Evolutionary conservation across 2,888 invertebrate genomes (phyloP).

Genomic region (Andrena praecox): DNA sequence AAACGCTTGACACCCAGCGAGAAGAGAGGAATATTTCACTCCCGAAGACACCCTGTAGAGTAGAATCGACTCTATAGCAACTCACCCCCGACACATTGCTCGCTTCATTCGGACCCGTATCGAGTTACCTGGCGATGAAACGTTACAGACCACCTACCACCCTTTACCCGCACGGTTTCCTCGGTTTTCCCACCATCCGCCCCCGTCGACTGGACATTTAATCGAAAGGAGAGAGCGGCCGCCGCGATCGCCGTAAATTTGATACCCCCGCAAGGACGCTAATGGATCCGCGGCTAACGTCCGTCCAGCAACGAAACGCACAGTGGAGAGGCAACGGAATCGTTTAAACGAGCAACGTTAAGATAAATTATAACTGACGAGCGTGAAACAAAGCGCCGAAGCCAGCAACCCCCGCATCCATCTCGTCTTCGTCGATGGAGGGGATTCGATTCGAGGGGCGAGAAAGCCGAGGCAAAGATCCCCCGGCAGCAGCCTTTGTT

Average conservation of each 20-base stretch:
- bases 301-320: background rate
- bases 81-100: background rate
- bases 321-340: background rate
- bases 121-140: constrained; percentile 12
- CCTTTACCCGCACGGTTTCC: constrained; percentile 7
- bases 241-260: background rate
- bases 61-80: too few species aligned
- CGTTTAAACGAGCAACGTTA: constrained; percentile 3
- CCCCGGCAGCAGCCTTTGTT: constrained; percentile 65
- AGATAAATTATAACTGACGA: constrained; percentile 3
- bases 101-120: background rate
- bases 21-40: too few species aligned
- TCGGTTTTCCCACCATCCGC: constrained; percentile 1
- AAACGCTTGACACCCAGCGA: too few species aligned
- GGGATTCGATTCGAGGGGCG: constrained; percentile 34
- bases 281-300: constrained; percentile 5
- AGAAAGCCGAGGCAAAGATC: constrained; percentile 55
- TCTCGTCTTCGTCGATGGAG: constrained; percentile 23
- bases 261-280: constrained; percentile 9
- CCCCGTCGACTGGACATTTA: constrained; percentile 5
- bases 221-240: constrained; percentile 1
- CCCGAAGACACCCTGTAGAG: too few species aligned
- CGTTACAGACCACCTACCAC: constrained; percentile 6
- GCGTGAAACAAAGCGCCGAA: background rate
- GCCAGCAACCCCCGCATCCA: background rate